A percentile compares a stretch with the other conserved stretches of the same genome.
Evolutionary conservation across 2,113 vertebrate species (phyloP).

Genomic region (Prietella phreatophila): DNA sequence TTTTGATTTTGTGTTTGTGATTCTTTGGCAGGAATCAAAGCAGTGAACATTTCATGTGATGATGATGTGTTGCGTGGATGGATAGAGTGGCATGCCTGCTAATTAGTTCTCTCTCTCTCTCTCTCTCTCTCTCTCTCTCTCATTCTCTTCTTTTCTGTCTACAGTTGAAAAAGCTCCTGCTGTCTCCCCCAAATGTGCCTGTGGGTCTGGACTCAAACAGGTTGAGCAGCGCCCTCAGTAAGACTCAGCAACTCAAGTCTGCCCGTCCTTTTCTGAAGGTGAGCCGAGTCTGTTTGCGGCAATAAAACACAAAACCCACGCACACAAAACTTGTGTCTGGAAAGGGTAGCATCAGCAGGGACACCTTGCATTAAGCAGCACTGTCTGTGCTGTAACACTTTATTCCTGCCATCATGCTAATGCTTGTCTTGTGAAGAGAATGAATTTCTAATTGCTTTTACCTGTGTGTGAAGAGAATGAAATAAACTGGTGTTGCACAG

Average conservation of each 20-base stretch:
- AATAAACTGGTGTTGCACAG: slow-evolving; percentile 6
- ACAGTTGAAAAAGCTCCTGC: slow-evolving; percentile 82
- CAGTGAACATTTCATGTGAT: slow-evolving; percentile 24
- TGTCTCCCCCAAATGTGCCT: slow-evolving; percentile 83
- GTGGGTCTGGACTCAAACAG: slow-evolving; percentile 76
- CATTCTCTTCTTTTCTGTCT: slow-evolving; percentile 21
- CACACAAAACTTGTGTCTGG: too few species aligned
- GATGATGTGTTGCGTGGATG: slow-evolving; percentile 34
- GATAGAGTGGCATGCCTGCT: slow-evolving; percentile 35
- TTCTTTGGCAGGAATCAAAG: slow-evolving; percentile 27
- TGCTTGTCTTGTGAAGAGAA: slow-evolving; percentile 8
- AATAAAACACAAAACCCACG: neutral
- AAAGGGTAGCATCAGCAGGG: neutral
- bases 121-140: slow-evolving; percentile 28
- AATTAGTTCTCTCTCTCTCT: slow-evolving; percentile 50
- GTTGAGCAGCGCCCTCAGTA: slow-evolving; percentile 74
- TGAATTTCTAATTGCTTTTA: neutral
- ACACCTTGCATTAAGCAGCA: neutral
- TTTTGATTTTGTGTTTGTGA: slow-evolving; percentile 18
- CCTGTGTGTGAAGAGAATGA: slow-evolving; percentile 15
- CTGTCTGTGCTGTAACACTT: neutral
- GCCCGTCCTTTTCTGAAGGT: slow-evolving; percentile 83
- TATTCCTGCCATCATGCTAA: slow-evolving; percentile 11
- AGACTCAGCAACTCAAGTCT: slow-evolving; percentile 75
- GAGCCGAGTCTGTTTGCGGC: slow-evolving; percentile 37